Percentiles rank a stretch among this genome's conserved stretches.
These are phyloP conservation scores for Cydia pomonella DNA, from an alignment of 1,140 invertebrate species.

Conservation along the genomic window DNA sequence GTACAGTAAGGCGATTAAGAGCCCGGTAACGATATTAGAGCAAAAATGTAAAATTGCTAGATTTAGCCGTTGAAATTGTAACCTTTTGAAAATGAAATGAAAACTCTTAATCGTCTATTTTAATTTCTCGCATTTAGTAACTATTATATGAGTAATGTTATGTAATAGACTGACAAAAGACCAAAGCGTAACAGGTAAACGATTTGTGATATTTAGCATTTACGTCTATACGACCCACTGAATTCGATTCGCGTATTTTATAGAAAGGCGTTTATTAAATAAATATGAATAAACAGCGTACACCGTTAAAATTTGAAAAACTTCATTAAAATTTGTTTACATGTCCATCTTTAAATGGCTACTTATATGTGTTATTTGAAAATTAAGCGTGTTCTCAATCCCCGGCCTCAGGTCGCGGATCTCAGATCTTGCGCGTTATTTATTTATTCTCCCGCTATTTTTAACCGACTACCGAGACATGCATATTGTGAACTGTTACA, in stretches of 20 bases:
- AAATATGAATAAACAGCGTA: background rate
- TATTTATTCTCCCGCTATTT: constrained; percentile 57
- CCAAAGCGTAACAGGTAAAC: too few relatives aligned
- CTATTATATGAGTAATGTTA: too few relatives aligned
- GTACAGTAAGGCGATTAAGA: too few relatives aligned
- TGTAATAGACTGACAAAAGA: too few relatives aligned
- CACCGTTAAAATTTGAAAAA: background rate
- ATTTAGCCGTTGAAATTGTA: too few relatives aligned
- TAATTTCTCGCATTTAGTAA: too few relatives aligned
- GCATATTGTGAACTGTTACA: constrained; percentile 62
- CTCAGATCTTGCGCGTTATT: constrained; percentile 31
- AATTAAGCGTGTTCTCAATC: constrained; percentile 25
- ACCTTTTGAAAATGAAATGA: too few relatives aligned
- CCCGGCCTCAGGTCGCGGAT: constrained; percentile 32
- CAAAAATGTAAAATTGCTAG: too few relatives aligned
- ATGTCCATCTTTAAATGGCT: constrained; percentile 24
- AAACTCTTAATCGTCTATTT: too few relatives aligned
- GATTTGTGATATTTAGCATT: too few relatives aligned
- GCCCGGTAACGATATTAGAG: too few relatives aligned
- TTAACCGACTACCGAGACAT: constrained; percentile 55
- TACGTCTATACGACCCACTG: too few relatives aligned
- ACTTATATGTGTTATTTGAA: constrained; percentile 22
- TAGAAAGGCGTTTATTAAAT: background rate
- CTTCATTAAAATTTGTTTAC: constrained; percentile 8
- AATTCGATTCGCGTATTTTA: background rate